Base-by-base conservation (phyloP, 2,113 vertebrate species). In the Columbina picui region DNA sequence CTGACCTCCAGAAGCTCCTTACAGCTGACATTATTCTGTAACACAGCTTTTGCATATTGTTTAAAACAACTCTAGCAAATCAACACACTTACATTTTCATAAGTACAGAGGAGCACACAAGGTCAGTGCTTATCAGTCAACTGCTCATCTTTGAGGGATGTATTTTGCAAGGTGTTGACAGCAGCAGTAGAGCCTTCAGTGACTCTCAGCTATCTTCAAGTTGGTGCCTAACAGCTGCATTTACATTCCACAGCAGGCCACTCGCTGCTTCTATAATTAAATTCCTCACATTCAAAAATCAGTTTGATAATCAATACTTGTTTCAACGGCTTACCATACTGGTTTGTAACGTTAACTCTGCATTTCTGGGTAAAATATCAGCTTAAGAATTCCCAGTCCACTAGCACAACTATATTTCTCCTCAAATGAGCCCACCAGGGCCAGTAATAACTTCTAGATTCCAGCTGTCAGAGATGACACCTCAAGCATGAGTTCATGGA, bases 401-500 rank as follows among this genome's bases (percentile, higher is more conserved):
- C 15, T n/a, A 38, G 21, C 41, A 69, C 18, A 67, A 64, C 17
- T 43, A 2, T 4, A 41, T 27, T 89, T 55, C 57, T n/a, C 32
- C 59, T 59, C 53, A 70, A 20, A 14, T 5, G 6, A 81, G 11
- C 32, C 38, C 63, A 55, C 17, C 50, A 59, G 52, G 41, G 29
- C 16, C 36, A 90, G 14, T 29, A 86, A 53, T 1, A 8, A 74
- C 53, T 55, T 30, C 36, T 53, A 23, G 89, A 63, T 55, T 78
- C 17, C 52, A 61, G 32, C 52, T 47, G 16, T 10, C 39, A 73
- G 30, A 88, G 3, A 27, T 0, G 4, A 67, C 25, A 38, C 11
- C 25, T 64, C 26, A 56, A 79, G 21, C 22, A 39, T 0, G 0
- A 73, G 7, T 32, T 57, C 18, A 30, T 2, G 6, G 30, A 49